phyloP scores from a whole-genome alignment of 1,140 invertebrate genomes.

The Pantala flavescens region DNA sequence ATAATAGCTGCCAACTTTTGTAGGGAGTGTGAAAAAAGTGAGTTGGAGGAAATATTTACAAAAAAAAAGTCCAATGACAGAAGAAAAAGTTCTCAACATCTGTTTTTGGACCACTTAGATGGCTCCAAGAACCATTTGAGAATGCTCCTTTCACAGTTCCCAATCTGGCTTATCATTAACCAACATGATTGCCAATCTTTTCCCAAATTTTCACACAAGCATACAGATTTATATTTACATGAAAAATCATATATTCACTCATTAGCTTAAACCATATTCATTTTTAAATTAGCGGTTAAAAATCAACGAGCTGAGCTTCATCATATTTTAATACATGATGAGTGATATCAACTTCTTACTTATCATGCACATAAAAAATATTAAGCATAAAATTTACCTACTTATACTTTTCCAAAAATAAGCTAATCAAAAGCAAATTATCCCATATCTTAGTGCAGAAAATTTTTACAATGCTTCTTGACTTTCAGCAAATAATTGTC shows the following conservation, averaged over 20 bases:
- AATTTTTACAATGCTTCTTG: neutral
- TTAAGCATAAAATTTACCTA: neutral
- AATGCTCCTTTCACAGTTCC: conserved; percentile 53
- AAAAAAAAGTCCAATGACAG: neutral
- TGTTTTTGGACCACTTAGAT: conserved; percentile 18
- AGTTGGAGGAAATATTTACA: conserved; percentile 3
- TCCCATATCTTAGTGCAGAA: neutral
- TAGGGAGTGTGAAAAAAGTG: conserved; percentile 1
- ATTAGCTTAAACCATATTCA: conserved; percentile 17
- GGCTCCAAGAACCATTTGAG: conserved; percentile 32
- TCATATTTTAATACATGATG: neutral
- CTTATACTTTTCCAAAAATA: neutral
- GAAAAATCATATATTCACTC: conserved; percentile 13
- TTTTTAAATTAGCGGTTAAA: conserved; percentile 16
- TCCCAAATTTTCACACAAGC: conserved; percentile 14
- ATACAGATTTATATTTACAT: conserved; percentile 13
- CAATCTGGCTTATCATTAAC: conserved; percentile 42
- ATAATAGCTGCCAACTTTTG: conserved; percentile 11
- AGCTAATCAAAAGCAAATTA: neutral
- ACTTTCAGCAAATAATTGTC: neutral
- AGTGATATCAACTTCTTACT: neutral
- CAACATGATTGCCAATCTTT: conserved; percentile 21
- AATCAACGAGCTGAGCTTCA: neutral
- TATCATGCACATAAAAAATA: neutral
- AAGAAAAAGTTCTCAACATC: conserved; percentile 20